Conservation (phyloP, 53 echinoderm and acorn worm species). For the Luidia sarsii region DNA sequence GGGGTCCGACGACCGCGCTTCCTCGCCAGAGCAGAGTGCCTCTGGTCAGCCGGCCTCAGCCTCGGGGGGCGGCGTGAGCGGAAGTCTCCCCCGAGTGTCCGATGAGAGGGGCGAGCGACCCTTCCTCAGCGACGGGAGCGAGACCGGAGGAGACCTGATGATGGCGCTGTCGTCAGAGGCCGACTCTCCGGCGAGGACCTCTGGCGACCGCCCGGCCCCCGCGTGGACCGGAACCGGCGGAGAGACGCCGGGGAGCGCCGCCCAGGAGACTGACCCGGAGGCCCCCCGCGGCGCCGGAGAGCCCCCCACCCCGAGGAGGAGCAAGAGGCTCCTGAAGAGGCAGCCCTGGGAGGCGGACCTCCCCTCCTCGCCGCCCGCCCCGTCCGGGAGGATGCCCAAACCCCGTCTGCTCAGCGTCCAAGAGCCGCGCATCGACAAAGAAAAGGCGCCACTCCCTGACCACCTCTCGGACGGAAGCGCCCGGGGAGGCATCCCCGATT, state of each 20-base stretch:
- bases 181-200: background rate
- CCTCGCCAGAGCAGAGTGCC: no score
- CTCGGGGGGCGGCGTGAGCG: no score
- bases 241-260: background rate
- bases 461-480: background rate
- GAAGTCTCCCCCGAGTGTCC: background rate
- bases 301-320: constrained; percentile 22
- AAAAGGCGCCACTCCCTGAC: background rate
- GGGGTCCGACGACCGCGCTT: no score
- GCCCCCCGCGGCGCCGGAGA: no score
- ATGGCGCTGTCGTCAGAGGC: constrained; percentile 30
- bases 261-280: background rate
- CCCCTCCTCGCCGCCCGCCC: background rate
- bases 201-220: background rate
- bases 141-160: constrained; percentile 49
- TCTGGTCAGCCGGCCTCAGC: no score
- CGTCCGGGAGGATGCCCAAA: background rate
- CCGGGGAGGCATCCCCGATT: constrained; percentile 2
- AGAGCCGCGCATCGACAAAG: background rate
- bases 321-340: constrained; percentile 5
- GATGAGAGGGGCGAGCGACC: background rate
- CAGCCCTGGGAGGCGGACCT: background rate
- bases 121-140: constrained; percentile 30
- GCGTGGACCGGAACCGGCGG: background rate
- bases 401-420: background rate